Evolutionary conservation across 2,113 vertebrate genomes (phyloP).

Genomic region (Aix galericulata): DNA sequence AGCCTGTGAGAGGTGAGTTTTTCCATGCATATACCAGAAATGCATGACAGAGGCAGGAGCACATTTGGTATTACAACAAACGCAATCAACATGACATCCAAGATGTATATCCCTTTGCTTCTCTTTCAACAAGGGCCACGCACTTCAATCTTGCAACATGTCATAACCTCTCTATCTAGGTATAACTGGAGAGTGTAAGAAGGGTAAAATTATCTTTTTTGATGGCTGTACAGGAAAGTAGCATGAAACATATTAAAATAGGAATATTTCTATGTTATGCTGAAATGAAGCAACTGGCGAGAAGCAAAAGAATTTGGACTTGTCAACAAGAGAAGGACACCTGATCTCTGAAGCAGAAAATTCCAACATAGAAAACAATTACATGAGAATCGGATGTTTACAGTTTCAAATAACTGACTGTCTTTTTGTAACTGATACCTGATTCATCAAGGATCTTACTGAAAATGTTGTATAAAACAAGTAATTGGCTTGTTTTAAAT

Average conservation of each 20-base stretch:
- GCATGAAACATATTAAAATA: background rate
- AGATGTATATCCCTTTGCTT: background rate
- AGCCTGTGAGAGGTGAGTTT: background rate
- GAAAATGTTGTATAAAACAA: no score
- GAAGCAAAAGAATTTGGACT: no score
- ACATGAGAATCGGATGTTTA: no score
- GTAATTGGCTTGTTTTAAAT: no score
- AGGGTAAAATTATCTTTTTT: background rate
- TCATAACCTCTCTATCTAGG: background rate
- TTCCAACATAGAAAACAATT: no score
- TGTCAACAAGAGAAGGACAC: no score
- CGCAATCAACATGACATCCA: background rate
- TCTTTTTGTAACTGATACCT: no score
- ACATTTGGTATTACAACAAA: background rate
- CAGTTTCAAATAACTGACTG: no score
- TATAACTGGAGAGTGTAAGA: background rate
- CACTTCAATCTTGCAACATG: background rate
- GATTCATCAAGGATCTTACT: no score
- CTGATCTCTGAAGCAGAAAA: no score
- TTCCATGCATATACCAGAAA: background rate
- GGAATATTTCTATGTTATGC: background rate
- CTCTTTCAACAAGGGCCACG: background rate
- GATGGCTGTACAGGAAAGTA: background rate
- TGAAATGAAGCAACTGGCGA: background rate
- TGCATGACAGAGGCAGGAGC: background rate